Percentiles rank a stretch among this genome's conserved stretches.
phyloP scores from a whole-genome alignment of 2,888 invertebrate genomes.

The Acanthosoma haemorrhoidale region DNA sequence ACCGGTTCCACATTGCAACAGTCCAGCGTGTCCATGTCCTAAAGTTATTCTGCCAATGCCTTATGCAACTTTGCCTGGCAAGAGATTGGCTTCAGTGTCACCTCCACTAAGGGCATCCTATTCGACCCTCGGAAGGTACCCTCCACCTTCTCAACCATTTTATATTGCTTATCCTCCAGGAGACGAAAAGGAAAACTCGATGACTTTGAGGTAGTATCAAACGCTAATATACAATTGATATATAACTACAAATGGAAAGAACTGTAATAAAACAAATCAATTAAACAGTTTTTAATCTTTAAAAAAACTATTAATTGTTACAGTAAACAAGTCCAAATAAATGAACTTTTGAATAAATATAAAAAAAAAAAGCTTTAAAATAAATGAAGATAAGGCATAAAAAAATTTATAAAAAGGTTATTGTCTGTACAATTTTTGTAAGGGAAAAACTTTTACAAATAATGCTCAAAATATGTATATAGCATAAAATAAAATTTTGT shows the following conservation, averaged over 20 bases:
- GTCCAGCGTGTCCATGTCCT: constrained; percentile 43
- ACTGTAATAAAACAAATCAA: background rate
- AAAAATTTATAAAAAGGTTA: no score
- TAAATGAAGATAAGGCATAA: no score
- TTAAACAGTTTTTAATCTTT: background rate
- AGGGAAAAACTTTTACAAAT: no score
- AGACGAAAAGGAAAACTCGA: constrained; percentile 52
- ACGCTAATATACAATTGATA: background rate
- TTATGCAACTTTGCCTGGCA: constrained; percentile 50
- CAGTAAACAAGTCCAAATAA: no score
- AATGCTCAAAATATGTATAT: no score
- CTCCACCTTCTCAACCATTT: constrained; percentile 50
- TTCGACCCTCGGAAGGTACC: constrained; percentile 56
- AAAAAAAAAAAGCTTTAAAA: no score
- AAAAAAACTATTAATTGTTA: background rate
- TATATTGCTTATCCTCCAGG: constrained; percentile 58
- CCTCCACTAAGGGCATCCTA: constrained; percentile 49
- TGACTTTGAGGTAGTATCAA: constrained; percentile 21
- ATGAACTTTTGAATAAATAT: no score
- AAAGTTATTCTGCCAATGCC: constrained; percentile 46
- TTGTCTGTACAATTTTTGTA: no score
- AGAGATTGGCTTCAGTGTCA: constrained; percentile 50
- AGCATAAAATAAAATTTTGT: no score
- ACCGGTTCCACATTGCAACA: constrained; percentile 41
- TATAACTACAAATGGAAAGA: background rate